Conservation (phyloP, 1,140 invertebrate species). For the Pseudomyrmex cubaensis region DNA sequence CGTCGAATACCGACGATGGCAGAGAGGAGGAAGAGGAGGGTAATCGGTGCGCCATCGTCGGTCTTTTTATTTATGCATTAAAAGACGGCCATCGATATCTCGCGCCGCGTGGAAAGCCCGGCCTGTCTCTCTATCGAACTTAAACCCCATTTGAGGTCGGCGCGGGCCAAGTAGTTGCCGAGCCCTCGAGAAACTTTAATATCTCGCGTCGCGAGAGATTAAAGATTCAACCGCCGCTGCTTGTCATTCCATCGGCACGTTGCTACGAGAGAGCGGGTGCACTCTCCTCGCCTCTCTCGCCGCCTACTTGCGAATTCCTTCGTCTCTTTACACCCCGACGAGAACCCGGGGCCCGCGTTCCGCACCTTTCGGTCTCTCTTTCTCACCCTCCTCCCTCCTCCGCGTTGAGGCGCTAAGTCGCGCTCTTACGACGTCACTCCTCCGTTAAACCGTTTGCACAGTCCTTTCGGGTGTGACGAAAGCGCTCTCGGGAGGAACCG, state of each 20-base stretch:
- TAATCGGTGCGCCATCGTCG: conserved; percentile 9
- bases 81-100: conserved; percentile 72
- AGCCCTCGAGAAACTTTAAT: conserved; percentile 80
- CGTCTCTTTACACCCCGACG: conserved; percentile 4
- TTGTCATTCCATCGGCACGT: conserved; percentile 79
- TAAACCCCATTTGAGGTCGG: conserved; percentile 75
- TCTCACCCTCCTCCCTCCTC: neutral
- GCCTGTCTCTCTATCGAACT: conserved; percentile 60
- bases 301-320: neutral
- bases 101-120: conserved; percentile 15
- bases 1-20: neutral
- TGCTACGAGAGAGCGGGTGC: conserved; percentile 31
- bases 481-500: conserved; percentile 49
- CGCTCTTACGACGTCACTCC: conserved; percentile 36
- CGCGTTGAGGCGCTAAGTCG: conserved; percentile 34
- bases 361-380: neutral
- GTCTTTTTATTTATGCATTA: conserved; percentile 73
- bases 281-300: neutral
- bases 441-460: conserved; percentile 63
- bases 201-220: conserved; percentile 78
- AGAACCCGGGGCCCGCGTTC: no score
- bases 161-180: conserved; percentile 74
- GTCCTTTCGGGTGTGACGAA: conserved; percentile 40
- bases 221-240: conserved; percentile 79
- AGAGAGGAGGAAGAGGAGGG: neutral